These are phyloP conservation scores for Idaea dimidiata DNA, from an alignment of 2,888 invertebrate species.

Conservation along the genomic window DNA sequence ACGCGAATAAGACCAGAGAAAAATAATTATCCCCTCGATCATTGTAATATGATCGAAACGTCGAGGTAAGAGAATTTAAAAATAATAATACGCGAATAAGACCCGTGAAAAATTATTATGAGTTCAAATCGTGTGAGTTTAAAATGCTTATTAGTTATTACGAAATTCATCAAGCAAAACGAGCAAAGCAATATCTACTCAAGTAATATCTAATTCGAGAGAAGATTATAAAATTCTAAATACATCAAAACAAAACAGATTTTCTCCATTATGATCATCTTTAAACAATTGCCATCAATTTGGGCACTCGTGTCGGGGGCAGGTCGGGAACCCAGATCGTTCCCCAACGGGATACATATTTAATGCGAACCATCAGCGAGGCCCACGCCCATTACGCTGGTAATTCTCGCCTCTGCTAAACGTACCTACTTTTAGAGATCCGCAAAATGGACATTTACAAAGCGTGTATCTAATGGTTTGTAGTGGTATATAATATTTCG, in stretches of 20 bases:
- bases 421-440: slow-evolving; percentile 6
- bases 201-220: neutral
- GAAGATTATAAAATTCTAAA: neutral
- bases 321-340: slow-evolving; percentile 11
- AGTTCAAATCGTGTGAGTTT: too few relatives aligned
- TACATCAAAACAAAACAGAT: slow-evolving; percentile 1
- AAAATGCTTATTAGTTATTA: too few relatives aligned
- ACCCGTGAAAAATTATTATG: too few relatives aligned
- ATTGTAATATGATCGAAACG: too few relatives aligned
- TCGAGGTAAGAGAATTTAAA: too few relatives aligned
- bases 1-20: too few relatives aligned
- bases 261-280: neutral
- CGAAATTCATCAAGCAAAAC: too few relatives aligned
- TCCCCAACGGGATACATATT: slow-evolving; percentile 20
- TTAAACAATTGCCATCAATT: slow-evolving; percentile 1
- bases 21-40: too few relatives aligned
- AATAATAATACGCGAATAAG: too few relatives aligned
- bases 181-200: too few relatives aligned
- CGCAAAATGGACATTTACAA: neutral
- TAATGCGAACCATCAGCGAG: slow-evolving; percentile 27
- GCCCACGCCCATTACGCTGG: slow-evolving; percentile 26
- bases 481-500: too few relatives aligned
- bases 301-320: slow-evolving; percentile 4
- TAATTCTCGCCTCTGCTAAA: slow-evolving; percentile 19
- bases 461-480: neutral